Evolutionary conservation across 30 jellyfish, hydroid and myxozoan species (phyloP).

Genomic region (Cassiopea xamachana): DNA sequence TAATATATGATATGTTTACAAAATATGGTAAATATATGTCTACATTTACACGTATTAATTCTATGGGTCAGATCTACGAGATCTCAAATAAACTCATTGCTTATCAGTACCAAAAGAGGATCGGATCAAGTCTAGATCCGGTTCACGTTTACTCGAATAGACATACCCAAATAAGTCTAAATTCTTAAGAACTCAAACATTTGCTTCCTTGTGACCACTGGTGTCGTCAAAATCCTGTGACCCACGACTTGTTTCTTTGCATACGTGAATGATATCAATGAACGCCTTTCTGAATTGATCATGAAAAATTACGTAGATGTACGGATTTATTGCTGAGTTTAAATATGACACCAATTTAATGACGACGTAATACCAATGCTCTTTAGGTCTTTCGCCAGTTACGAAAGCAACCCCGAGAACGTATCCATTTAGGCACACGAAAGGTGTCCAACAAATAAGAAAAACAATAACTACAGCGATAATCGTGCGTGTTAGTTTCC

Average conservation of each 20-base stretch:
- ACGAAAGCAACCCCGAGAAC: background rate
- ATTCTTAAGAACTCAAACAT: background rate
- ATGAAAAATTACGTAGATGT: slow-evolving; percentile 37
- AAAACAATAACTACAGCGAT: background rate
- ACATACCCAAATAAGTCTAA: too few species aligned
- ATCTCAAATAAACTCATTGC: too few species aligned
- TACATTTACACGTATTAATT: too few species aligned
- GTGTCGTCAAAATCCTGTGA: background rate
- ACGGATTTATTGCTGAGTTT: slow-evolving; percentile 37
- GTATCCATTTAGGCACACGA: background rate
- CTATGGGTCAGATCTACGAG: too few species aligned
- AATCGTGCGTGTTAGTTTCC: slow-evolving; percentile 17
- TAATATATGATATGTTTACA: too few species aligned
- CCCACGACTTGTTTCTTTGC: background rate
- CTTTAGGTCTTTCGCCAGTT: background rate
- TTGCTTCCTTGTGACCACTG: background rate
- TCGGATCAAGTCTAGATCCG: too few species aligned
- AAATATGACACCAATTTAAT: slow-evolving; percentile 8
- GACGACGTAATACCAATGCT: background rate
- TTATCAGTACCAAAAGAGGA: too few species aligned
- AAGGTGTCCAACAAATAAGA: slow-evolving; percentile 43
- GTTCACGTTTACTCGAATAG: too few species aligned
- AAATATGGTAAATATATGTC: too few species aligned
- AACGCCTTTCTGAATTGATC: slow-evolving; percentile 5
- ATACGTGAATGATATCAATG: background rate